These are phyloP conservation scores for Cylloceria caligata DNA, from an alignment of 2,888 invertebrate genomes.

Conservation along the genomic window DNA sequence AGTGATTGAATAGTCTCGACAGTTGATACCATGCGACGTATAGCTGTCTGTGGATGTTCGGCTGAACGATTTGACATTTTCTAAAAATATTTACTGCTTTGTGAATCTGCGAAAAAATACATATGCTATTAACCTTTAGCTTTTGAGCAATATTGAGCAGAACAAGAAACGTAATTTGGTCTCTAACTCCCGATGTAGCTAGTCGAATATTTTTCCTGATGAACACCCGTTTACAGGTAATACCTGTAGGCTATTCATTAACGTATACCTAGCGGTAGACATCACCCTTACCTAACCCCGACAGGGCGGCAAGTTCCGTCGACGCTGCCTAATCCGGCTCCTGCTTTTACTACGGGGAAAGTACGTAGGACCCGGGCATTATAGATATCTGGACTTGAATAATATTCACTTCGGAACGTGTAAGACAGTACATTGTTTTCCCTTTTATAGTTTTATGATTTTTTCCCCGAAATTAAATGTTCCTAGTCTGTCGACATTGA, in stretches of 20 bases:
- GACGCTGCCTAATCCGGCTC: neutral
- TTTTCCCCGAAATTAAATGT: neutral
- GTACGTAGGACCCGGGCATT: neutral
- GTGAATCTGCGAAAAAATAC: neutral
- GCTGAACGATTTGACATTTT: conserved; percentile 1
- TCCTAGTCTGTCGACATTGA: neutral
- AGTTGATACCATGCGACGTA: conserved; percentile 13
- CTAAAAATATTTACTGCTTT: neutral
- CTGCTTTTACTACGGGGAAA: conserved; percentile 2
- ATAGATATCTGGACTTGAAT: neutral
- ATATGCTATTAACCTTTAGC: no score
- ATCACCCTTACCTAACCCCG: neutral
- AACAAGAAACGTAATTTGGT: no score
- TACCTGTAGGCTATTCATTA: neutral
- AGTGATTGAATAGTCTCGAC: conserved; percentile 1
- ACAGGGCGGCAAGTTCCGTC: neutral
- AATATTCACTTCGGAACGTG: neutral
- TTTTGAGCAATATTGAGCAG: no score
- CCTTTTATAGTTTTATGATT: neutral
- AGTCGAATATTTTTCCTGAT: neutral
- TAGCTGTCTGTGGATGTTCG: neutral
- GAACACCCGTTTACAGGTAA: neutral
- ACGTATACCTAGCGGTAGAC: neutral
- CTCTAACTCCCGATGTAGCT: no score
- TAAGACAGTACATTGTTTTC: neutral